Base-by-base conservation (phyloP, 2,113 vertebrate genomes). In the Cyanistes caeruleus region DNA sequence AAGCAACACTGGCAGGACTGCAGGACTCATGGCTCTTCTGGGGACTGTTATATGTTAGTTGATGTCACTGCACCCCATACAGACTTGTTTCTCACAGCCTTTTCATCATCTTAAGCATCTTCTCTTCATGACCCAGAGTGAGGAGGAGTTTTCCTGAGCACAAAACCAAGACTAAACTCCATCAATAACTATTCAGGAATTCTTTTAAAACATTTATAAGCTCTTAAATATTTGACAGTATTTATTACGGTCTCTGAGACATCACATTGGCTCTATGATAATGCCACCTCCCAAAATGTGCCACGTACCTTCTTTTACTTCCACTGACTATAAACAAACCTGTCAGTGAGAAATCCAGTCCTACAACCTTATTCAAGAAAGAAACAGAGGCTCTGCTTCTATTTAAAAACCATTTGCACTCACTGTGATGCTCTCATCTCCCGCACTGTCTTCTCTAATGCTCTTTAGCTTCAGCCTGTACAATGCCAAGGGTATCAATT, bases 161-260 rank as follows among this genome's bases (percentile, higher is more conserved):
- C 7, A 7, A 39, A 39, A 39, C 39, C 39, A 11, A 33, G 91
- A 91, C 89, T 75, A 80, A 96, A 76, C 51, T 70, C 65, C 63
- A 90, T 96, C 96, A 92, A 67, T 89, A 93, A 87, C 64, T 84
- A 67, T 94, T 94, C 49, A 35, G 37, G 16, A 52, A 73, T 91
- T 84, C 76, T 93, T 90, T 73, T 96, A 39, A 98, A 97, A 92
- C 64, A 97, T 96, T 93, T 92, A 93, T 90, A 33, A 93, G 53
- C 39, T 62, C 41, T 95, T 97, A 93, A 97, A 96, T 96, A 96
- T 95, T 97, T 97, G 97, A 41, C 75, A 95, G 72, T 41, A 23
- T 83, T 88, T 95, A 73, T 87, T 81, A 90, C 2, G 3, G 82
- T 79, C 65, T 49, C 87, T 39, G 43, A 93, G 65, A 76, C 75